These are phyloP conservation scores for Lamproptera curius DNA, from an alignment of 2,888 invertebrate species.

Conservation along the genomic window DNA sequence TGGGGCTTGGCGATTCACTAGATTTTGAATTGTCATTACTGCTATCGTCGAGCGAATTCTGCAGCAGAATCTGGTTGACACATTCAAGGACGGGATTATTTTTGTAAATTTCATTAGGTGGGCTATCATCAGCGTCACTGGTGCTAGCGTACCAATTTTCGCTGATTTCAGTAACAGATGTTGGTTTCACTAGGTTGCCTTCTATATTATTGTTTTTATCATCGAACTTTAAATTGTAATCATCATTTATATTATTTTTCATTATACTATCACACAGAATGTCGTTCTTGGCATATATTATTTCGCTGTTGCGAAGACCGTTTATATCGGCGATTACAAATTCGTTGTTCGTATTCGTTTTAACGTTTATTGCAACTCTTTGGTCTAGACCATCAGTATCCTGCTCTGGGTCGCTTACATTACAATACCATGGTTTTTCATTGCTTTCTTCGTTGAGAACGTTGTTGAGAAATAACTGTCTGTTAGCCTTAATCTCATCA, in stretches of 20 bases:
- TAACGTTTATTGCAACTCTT: slow-evolving; percentile 46
- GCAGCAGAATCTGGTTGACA: slow-evolving; percentile 89
- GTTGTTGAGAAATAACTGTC: slow-evolving; percentile 63
- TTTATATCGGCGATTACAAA: slow-evolving; percentile 49
- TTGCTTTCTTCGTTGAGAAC: slow-evolving; percentile 60
- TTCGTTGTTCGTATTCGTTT: slow-evolving; percentile 62
- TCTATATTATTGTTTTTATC: slow-evolving; percentile 59
- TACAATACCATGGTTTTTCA: slow-evolving; percentile 74
- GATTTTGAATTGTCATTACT: slow-evolving; percentile 70
- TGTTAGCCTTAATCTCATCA: slow-evolving; percentile 69
- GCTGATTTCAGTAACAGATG: slow-evolving; percentile 67
- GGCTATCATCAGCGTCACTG: slow-evolving; percentile 87
- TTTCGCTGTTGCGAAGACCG: slow-evolving; percentile 50
- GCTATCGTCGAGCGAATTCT: slow-evolving; percentile 82
- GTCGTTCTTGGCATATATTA: slow-evolving; percentile 67
- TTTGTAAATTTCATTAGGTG: slow-evolving; percentile 83
- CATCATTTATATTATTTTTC: slow-evolving; percentile 50
- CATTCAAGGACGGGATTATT: slow-evolving; percentile 92
- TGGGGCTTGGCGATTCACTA: slow-evolving; percentile 69
- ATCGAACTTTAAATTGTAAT: slow-evolving; percentile 46
- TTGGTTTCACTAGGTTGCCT: slow-evolving; percentile 43
- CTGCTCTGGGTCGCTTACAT: slow-evolving; percentile 72
- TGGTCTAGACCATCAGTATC: slow-evolving; percentile 61
- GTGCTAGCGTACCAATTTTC: slow-evolving; percentile 90
- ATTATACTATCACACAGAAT: slow-evolving; percentile 59